A percentile compares a stretch with the other conserved stretches of the same genome.
These are phyloP conservation scores for Trisateles emortualis DNA, from an alignment of 2,888 invertebrate genomes.

Conservation along the genomic window DNA sequence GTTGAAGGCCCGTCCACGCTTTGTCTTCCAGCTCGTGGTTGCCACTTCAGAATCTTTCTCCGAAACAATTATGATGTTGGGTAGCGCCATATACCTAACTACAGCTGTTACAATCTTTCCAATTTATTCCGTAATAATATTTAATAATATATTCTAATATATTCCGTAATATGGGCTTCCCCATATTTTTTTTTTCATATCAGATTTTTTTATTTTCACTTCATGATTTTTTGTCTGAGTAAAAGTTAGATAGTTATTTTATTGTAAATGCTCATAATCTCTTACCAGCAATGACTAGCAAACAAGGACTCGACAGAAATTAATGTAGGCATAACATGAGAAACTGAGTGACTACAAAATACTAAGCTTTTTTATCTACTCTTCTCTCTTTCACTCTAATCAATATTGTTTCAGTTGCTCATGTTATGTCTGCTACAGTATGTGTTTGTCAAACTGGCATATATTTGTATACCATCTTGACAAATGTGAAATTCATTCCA, in stretches of 20 bases:
- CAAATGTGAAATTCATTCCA: conserved; percentile 19
- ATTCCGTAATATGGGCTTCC: no score
- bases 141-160: no score
- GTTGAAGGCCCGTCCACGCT: no score
- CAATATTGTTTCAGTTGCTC: conserved; percentile 23
- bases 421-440: conserved; percentile 34
- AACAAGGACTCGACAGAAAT: conserved; percentile 18
- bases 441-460: conserved; percentile 26
- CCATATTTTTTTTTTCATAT: no score
- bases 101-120: no score
- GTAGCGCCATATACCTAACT: no score
- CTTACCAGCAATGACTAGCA: conserved; percentile 19
- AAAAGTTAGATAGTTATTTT: neutral
- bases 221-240: neutral
- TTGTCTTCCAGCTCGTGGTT: no score
- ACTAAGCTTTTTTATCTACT: conserved; percentile 18
- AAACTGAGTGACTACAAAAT: conserved; percentile 17
- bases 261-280: neutral
- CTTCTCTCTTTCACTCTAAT: conserved; percentile 9
- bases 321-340: conserved; percentile 37
- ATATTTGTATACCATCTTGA: conserved; percentile 35
- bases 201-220: no score
- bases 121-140: no score
- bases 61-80: no score
- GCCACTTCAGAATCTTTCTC: no score